A percentile compares a stretch with the other conserved stretches of the same genome.
Evolutionary conservation across 2,797 vertebrate species (phyloP).

Genomic region (Malacoctenus gilli): DNA sequence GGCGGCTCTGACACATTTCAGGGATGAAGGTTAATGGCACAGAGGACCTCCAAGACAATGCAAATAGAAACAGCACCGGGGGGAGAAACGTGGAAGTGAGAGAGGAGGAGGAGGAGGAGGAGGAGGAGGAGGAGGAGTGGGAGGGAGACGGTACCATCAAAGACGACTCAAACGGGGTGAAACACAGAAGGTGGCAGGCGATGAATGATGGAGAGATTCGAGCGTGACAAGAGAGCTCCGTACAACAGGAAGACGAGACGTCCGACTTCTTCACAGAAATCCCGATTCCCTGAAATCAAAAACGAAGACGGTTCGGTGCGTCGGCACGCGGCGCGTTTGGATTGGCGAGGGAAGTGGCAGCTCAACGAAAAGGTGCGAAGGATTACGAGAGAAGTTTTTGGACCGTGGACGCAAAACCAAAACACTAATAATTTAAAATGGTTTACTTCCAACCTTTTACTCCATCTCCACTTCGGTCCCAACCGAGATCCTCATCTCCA

Average conservation of each 20-base stretch:
- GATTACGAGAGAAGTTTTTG: too few relatives aligned
- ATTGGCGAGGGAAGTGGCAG: too few relatives aligned
- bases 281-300: too few relatives aligned
- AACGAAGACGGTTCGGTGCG: too few relatives aligned
- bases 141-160: slow-evolving; percentile 15
- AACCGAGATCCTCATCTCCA: too few relatives aligned
- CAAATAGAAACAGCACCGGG: slow-evolving; percentile 45
- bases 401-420: too few relatives aligned
- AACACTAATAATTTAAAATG: too few relatives aligned
- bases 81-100: not conserved
- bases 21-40: slow-evolving; percentile 67
- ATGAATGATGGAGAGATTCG: slow-evolving; percentile 14
- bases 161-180: slow-evolving; percentile 26
- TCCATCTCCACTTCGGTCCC: too few relatives aligned
- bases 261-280: too few relatives aligned
- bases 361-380: too few relatives aligned
- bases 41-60: slow-evolving; percentile 58
- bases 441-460: too few relatives aligned
- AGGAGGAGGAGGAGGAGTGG: not conserved
- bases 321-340: too few relatives aligned
- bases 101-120: not conserved
- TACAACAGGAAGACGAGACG: not conserved
- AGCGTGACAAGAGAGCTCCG: slow-evolving; percentile 1
- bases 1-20: slow-evolving; percentile 54
- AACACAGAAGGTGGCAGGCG: slow-evolving; percentile 14